Percentiles rank a stretch among this genome's conserved stretches.
phyloP scores from a whole-genome alignment of 2,113 vertebrate species.

The Menura novaehollandiae region DNA sequence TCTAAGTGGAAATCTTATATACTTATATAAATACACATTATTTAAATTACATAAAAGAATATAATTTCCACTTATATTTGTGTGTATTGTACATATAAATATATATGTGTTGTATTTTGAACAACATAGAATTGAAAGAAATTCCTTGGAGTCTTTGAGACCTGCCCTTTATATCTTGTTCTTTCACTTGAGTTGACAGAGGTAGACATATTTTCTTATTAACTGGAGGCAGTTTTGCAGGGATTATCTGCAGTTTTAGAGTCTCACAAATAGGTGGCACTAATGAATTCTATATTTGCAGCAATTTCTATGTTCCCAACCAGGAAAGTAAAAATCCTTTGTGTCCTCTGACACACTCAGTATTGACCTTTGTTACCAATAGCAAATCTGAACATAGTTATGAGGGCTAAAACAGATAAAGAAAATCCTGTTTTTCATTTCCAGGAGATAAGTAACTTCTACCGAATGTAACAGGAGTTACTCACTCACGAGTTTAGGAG shows the following conservation, averaged over 20 bases:
- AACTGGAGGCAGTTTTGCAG: not conserved
- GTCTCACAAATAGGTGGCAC: conserved; percentile 14
- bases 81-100: not conserved
- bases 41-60: not conserved
- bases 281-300: conserved; percentile 8
- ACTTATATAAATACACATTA: not conserved
- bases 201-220: not conserved
- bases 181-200: not conserved
- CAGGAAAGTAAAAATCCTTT: not conserved
- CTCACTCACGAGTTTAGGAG: not conserved
- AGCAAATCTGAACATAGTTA: not conserved
- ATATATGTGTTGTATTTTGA: not conserved
- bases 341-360: not conserved
- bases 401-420: not conserved
- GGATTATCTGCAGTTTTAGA: not conserved
- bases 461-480: not conserved
- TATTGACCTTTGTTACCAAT: not conserved
- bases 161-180: not conserved
- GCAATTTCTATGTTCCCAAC: not conserved
- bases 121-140: not conserved
- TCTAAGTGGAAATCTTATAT: not conserved
- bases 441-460: not conserved
- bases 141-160: not conserved
- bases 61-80: not conserved
- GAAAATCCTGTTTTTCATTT: not conserved